Conservation (phyloP, 1,140 invertebrate species). For the Diachasmimorpha longicaudata region DNA sequence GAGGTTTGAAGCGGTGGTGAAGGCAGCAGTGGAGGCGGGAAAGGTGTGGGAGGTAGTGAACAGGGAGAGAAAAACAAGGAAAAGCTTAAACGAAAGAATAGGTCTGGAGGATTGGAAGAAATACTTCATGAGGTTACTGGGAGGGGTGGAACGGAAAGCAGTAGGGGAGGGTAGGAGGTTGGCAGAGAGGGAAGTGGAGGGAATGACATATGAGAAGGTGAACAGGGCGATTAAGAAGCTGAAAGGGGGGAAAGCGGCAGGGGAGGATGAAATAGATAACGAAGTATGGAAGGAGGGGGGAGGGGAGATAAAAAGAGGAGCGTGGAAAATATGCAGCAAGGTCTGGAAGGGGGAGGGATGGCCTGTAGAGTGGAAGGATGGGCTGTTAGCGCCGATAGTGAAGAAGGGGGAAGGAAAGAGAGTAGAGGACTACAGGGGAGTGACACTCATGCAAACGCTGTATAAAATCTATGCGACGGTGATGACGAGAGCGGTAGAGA, state of each 20-base stretch:
- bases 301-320: too few species aligned
- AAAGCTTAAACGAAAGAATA: neutral
- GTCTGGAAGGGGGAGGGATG: too few species aligned
- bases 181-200: neutral
- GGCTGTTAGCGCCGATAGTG: too few species aligned
- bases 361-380: too few species aligned
- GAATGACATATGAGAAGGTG: neutral
- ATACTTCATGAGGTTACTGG: constrained; percentile 10
- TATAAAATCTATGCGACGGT: constrained; percentile 25
- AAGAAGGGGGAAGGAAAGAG: too few species aligned
- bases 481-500: constrained; percentile 3
- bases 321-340: too few species aligned
- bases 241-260: too few species aligned
- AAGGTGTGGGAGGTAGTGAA: constrained; percentile 11
- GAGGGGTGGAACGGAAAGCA: neutral
- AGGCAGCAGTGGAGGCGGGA: neutral
- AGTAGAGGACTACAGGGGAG: too few species aligned
- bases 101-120: constrained; percentile 11
- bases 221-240: neutral
- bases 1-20: neutral
- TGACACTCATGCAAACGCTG: constrained; percentile 15
- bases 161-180: neutral
- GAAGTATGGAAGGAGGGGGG: too few species aligned
- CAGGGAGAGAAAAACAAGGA: constrained; percentile 15
- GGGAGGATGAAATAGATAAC: neutral